Percentiles rank a stretch among this genome's conserved stretches.
These are phyloP conservation scores for Galeopsomyia nigrocyanea DNA, from an alignment of 2,888 invertebrate species.

Conservation along the genomic window DNA sequence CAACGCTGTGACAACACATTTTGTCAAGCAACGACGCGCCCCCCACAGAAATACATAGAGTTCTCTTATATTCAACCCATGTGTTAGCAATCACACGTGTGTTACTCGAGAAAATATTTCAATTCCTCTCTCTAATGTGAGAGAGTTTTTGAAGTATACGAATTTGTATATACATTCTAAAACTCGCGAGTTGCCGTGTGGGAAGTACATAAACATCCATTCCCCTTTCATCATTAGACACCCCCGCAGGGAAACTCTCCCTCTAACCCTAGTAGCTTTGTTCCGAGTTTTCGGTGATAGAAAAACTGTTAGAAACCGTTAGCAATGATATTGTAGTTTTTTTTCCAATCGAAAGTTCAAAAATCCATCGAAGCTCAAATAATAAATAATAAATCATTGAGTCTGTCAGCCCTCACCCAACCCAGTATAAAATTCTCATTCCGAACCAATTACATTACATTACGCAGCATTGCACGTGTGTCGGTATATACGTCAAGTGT, in stretches of 20 bases:
- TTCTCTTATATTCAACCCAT: conserved; percentile 31
- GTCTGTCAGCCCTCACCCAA: too few species aligned
- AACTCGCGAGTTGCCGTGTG: conserved; percentile 9
- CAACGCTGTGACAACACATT: conserved; percentile 11
- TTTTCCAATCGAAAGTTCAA: background rate
- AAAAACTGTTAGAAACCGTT: background rate
- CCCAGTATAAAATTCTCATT: too few species aligned
- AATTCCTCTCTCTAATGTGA: background rate
- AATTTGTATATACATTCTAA: conserved; percentile 5
- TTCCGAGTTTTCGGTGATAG: too few species aligned
- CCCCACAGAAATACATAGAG: conserved; percentile 32
- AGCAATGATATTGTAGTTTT: too few species aligned
- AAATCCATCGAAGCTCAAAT: too few species aligned
- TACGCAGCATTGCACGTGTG: too few species aligned
- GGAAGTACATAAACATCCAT: conserved; percentile 40
- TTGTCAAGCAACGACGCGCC: conserved; percentile 12
- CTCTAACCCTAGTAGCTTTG: background rate
- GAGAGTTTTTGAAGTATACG: conserved; percentile 14
- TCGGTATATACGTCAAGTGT: conserved; percentile 6
- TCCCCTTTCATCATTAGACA: conserved; percentile 26
- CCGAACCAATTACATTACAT: too few species aligned
- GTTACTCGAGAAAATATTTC: background rate
- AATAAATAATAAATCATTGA: too few species aligned
- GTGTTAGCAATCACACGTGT: conserved; percentile 31
- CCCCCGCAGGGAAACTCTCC: conserved; percentile 10